Base-by-base conservation (phyloP, 2,113 vertebrate species). In the Pelobates fuscus region DNA sequence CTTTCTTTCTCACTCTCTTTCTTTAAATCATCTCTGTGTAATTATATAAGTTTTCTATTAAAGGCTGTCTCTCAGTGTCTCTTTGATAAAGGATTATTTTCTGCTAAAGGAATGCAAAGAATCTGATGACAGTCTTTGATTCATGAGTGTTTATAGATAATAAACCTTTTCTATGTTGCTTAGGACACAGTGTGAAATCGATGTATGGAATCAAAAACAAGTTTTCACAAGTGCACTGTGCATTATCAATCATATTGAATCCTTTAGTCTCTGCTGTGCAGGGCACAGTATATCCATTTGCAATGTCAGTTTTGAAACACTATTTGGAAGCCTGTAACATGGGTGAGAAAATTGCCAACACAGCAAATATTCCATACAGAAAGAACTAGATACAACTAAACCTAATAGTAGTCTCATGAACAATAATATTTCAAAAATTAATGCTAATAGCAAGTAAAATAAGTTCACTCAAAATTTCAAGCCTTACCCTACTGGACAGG, bases 321-420 rank as follows among this genome's bases (percentile, higher is more conserved):
- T 71, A 27, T 70, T 59, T 70, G 57, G 68, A 70, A 70, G 60
- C 55, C 17, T 70, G 68, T 27, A 20, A 60, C 27, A 25, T 61
- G 43, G 25, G 41, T 26, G 43, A 49, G 17, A 15, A n/a, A 8
- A 59, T 70, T 17, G n/a, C 15, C 18, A 23, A 17, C 11, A 61
- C 14, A 29, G 58, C 12, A 61, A 61, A 61, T 25, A 25, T 12
- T 11, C 15, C 26, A 61, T 43, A 44, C 68, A 59, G 37, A 70
- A 26, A 26, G 60, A 70, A 55, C 68, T 60, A 70, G 59, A 55
- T 54, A 55, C 37, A 70, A 70, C 32, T 26, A 27, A 61, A 27
- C 27, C 25, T 29, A 29, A 61, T 25, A 15, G 58, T 8, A 61
- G 2, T 17, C 15, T 61, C 10, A 30, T 30, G 25, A 61, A 61